Evolutionary conservation across 2,113 vertebrate species (phyloP), one percentile per base, ranked within the genome.

Genomic region (Nymphicus hollandicus): DNA sequence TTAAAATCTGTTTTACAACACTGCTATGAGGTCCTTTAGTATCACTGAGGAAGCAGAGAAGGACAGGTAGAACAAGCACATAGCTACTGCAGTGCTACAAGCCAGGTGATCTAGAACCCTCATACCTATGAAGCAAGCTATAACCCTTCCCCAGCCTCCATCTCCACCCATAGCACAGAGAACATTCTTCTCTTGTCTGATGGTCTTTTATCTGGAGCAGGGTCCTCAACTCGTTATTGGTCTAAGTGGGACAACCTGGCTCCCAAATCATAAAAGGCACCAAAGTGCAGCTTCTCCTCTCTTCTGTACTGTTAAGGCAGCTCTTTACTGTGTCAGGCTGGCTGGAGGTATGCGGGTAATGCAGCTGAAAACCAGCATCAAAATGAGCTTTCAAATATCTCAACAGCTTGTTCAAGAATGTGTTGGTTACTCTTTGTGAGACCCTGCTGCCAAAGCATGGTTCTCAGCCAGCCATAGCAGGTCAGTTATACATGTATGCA

Each of bases 161-260:
- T 3, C 12, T 43, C 4, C 3, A 29, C 0, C 25, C 17, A 1
- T 9, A 1, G 3, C 7, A 11, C 13, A 1, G 2, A 9, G 11
- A 12, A 1, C 3, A 47, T 18, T 17, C 5, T 43, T 25, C 7
- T 52, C 8, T 47, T 13, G 2, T 17, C 53, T 22, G 10, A 33
- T 4, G 0, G 24, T 11, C 44, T 64, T 70, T 46, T 43, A 50
- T 47, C 58, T 20, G 11, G 17, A 91, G 46, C 31, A 27, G 33
- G 16, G 31, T 39, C 52, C 31, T 82, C 71, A 31, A 6, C 24
- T 72, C 0, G 0, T 86, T 66, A n/a, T 5, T 33, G 50, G 50
- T 18, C 12, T 65, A 33, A 93, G 24, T 3, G 14, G 24, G 6
- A 33, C 31, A 68, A 50, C 19, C 31, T 78, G 52, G 19, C 4